Evolutionary conservation across 2,113 vertebrate genomes (phyloP), one percentile per base, ranked within the genome.

Genomic region (Brachypodius melanocephalos): DNA sequence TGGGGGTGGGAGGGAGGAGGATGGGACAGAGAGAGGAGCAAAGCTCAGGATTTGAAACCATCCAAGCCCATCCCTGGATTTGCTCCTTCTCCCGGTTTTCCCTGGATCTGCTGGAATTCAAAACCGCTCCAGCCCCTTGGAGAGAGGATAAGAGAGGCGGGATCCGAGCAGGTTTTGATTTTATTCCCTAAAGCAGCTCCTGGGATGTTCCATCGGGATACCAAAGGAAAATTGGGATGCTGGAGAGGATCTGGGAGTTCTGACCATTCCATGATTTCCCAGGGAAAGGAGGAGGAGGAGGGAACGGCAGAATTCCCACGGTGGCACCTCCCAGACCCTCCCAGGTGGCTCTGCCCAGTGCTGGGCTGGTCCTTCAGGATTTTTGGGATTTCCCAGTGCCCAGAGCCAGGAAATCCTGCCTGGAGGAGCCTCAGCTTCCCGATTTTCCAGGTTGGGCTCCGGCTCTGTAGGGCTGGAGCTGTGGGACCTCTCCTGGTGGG

Each of bases 171-270:
- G 8, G 28, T 25, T 80, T 25, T 32, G 11, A 34, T 73, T 73
- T 61, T 36, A 15, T 49, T 34, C 15, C 71, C 79, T 38, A 6
- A 6, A 7, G 45, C 18, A n/a, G 40, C 26, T n/a, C 36, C 43
- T 12, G 18, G 52, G 19, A 73, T 46, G 36, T 80, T 43, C 59
- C n/a, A 2, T 3, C 1, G 1, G 1, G 4, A 31, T 12, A 21
- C 21, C 34, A 8, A 32, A 78, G 36, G 28, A 14, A 12, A 29
- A 36, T 31, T 0, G 2, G 1, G 31, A 29, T 5, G 6, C 3
- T 4, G 67, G 29, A 21, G 17, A 14, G 3, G 55, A 78, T 38
- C 71, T 40, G 3, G 3, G 34, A 48, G 20, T 8, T 57, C 49
- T 12, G 38, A 52, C 32, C 31, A 0, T n/a, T 12, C 78, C 21